Evolutionary conservation across 2,797 vertebrate species (phyloP).

Genomic region (Brachyalestes nurse): DNA sequence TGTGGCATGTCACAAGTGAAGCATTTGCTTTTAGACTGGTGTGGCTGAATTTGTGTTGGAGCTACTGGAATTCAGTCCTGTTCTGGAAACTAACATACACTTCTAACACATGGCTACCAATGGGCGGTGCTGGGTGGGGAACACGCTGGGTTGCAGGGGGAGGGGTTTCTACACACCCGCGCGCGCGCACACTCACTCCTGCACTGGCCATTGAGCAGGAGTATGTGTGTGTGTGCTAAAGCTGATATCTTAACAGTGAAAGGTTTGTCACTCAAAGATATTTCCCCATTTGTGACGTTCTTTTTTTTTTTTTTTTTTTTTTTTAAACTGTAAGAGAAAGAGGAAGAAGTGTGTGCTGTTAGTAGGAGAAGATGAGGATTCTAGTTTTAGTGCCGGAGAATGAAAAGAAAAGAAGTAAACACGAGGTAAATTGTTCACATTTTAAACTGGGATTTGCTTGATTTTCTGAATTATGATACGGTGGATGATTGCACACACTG

Average conservation of each 20-base stretch:
- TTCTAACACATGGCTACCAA: slow-evolving; percentile 64
- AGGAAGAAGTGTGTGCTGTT: slow-evolving; percentile 53
- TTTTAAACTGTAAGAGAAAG: slow-evolving; percentile 47
- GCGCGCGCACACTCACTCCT: slow-evolving; percentile 9
- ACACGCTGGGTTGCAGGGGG: slow-evolving; percentile 17
- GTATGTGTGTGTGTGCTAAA: slow-evolving; percentile 22
- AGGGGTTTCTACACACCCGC: slow-evolving; percentile 1
- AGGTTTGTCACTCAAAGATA: slow-evolving; percentile 41
- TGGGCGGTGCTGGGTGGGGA: slow-evolving; percentile 42
- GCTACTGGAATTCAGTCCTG: slow-evolving; percentile 48
- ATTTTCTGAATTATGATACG: neutral
- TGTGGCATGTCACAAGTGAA: slow-evolving; percentile 11
- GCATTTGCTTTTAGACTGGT: slow-evolving; percentile 26
- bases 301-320: slow-evolving; percentile 26
- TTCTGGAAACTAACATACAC: slow-evolving; percentile 59
- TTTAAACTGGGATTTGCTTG: slow-evolving; percentile 14
- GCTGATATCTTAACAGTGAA: slow-evolving; percentile 44
- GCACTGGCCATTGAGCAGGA: neutral
- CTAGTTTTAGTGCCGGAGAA: slow-evolving; percentile 76
- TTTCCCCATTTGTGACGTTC: slow-evolving; percentile 66
- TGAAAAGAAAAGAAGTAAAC: slow-evolving; percentile 76
- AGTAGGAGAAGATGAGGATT: slow-evolving; percentile 72
- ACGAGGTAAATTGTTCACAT: slow-evolving; percentile 68
- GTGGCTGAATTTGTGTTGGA: slow-evolving; percentile 47
- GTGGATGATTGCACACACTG: neutral